phyloP scores from a whole-genome alignment of 1,140 invertebrate genomes.

The Macrosteles quadrilineatus region DNA sequence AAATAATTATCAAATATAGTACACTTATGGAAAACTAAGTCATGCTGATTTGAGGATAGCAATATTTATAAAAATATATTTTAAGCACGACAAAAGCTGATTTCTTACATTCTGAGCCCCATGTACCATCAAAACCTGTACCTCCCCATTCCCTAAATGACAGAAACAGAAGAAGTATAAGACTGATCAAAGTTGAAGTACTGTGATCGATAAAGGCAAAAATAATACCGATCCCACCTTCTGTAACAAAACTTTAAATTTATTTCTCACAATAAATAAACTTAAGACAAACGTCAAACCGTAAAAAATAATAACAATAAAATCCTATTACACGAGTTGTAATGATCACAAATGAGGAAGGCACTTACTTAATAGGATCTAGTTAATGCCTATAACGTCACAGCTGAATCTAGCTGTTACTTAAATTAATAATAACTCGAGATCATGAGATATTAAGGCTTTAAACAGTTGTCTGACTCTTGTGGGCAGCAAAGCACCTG shows the following conservation, averaged over 20 bases:
- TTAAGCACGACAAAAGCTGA: background rate
- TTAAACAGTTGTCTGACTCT: background rate
- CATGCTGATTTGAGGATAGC: background rate
- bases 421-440: background rate
- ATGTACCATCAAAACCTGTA: background rate
- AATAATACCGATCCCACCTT: background rate
- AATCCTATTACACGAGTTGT: background rate
- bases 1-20: background rate
- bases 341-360: conserved; percentile 9
- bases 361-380: background rate
- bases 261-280: background rate
- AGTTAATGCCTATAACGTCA: background rate
- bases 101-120: no score
- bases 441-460: conserved; percentile 18
- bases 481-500: background rate
- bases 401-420: background rate
- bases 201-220: background rate
- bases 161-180: background rate
- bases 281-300: background rate
- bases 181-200: background rate
- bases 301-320: conserved; percentile 17
- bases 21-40: conserved; percentile 1
- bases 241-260: conserved; percentile 4
- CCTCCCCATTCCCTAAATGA: background rate
- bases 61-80: background rate